phyloP scores from a whole-genome alignment of 2,113 vertebrate genomes.

The Mormyrus iriodes region DNA sequence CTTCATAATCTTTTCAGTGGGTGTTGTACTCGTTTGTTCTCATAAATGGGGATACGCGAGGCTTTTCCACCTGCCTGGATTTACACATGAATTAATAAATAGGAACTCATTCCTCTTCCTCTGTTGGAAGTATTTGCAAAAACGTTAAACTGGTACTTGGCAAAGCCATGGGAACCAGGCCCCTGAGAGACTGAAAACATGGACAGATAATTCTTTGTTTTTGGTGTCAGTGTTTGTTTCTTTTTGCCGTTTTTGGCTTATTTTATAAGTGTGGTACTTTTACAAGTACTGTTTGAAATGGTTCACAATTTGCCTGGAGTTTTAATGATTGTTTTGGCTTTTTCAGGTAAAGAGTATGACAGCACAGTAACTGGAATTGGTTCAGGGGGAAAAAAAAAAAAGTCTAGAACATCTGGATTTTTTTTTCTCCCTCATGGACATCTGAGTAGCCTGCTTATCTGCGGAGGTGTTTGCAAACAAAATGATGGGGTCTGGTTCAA shows the following conservation, averaged over 20 bases:
- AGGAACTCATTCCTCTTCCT: not conserved
- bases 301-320: slow-evolving; percentile 29
- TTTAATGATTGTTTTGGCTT: slow-evolving; percentile 34
- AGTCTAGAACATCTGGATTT: not conserved
- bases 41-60: not conserved
- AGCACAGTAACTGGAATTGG: not conserved
- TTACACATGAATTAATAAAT: not conserved
- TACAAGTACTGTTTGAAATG: slow-evolving; percentile 22
- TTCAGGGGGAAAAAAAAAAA: not conserved
- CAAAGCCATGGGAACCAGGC: not conserved
- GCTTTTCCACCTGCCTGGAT: not conserved
- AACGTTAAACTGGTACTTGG: not conserved
- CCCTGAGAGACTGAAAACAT: not conserved
- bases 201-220: not conserved
- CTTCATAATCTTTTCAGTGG: slow-evolving; percentile 42
- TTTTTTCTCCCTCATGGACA: not conserved
- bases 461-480: slow-evolving; percentile 1
- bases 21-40: slow-evolving; percentile 15
- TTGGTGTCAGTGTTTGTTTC: not conserved
- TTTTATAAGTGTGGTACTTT: slow-evolving; percentile 16
- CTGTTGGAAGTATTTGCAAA: not conserved
- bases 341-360: slow-evolving; percentile 26
- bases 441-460: not conserved
- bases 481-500: slow-evolving; percentile 24
- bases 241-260: not conserved